Percentiles rank a stretch among this genome's conserved stretches.
These are phyloP conservation scores for Apamea anceps DNA, from an alignment of 2,888 invertebrate genomes.

Conservation along the genomic window DNA sequence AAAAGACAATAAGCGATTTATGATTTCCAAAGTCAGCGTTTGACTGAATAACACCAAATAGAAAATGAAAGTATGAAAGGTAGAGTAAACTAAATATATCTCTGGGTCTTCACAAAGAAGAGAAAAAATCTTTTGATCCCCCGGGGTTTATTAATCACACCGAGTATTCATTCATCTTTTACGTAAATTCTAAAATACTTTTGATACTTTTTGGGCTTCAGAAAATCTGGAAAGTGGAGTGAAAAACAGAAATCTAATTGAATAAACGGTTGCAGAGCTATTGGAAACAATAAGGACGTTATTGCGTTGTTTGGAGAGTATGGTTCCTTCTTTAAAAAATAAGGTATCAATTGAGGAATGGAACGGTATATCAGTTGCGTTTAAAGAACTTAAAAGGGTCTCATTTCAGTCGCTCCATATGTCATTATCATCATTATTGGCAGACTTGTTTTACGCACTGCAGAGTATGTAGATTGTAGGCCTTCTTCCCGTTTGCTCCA, in stretches of 20 bases:
- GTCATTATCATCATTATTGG: no score
- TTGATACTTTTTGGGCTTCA: constrained; percentile 41
- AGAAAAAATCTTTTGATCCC: constrained; percentile 54
- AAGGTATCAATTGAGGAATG: constrained; percentile 5
- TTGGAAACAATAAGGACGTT: constrained; percentile 46
- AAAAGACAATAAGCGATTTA: constrained; percentile 59
- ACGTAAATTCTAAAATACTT: constrained; percentile 35
- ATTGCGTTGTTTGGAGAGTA: constrained; percentile 39
- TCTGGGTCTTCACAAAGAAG: constrained; percentile 27
- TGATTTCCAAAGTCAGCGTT: constrained; percentile 51
- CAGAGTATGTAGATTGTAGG: no score
- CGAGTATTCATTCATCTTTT: constrained; percentile 49
- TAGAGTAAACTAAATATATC: constrained; percentile 53
- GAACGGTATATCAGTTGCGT: not conserved
- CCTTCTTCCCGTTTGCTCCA: no score
- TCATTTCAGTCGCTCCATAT: no score
- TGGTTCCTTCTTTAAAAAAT: not conserved
- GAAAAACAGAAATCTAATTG: constrained; percentile 42
- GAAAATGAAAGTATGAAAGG: constrained; percentile 35
- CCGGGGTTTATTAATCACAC: constrained; percentile 57
- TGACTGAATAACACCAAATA: constrained; percentile 48
- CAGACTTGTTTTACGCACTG: no score
- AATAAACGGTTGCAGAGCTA: constrained; percentile 40
- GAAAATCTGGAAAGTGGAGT: constrained; percentile 37
- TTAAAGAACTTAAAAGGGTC: not conserved